A percentile compares a stretch with the other conserved stretches of the same genome.
Conservation (phyloP, 2,113 vertebrate genomes). For the Tragelaphus strepsiceros region DNA sequence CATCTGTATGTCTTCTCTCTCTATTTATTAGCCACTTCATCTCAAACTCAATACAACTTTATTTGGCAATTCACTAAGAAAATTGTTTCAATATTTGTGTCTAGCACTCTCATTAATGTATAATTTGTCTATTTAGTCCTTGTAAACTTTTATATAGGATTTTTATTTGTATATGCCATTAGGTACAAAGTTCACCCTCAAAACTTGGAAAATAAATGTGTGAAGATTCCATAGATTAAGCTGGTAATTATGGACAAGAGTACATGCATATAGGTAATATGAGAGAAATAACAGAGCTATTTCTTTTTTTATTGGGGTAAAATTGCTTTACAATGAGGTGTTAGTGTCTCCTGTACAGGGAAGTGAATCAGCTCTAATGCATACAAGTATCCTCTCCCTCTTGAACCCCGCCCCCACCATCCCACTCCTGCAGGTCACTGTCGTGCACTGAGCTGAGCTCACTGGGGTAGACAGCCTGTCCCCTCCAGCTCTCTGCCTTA, state of each 20-base stretch:
- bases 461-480: neutral
- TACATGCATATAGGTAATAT: fast-evolving
- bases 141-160: neutral
- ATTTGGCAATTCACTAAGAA: neutral
- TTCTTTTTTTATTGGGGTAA: neutral
- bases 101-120: neutral
- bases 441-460: neutral
- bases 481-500: neutral
- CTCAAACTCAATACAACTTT: neutral
- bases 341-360: neutral
- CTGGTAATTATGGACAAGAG: neutral
- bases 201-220: neutral
- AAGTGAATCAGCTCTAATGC: neutral
- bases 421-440: neutral
- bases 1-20: neutral
- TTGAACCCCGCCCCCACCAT: neutral
- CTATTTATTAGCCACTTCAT: neutral
- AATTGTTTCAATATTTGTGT: neutral
- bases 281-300: neutral
- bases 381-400: neutral
- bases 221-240: neutral
- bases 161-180: neutral
- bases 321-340: neutral
- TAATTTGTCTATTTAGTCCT: neutral
- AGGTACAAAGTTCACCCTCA: neutral